Base-by-base conservation (phyloP, 2,113 vertebrate species). In the Pyxicephalus adspersus region DNA sequence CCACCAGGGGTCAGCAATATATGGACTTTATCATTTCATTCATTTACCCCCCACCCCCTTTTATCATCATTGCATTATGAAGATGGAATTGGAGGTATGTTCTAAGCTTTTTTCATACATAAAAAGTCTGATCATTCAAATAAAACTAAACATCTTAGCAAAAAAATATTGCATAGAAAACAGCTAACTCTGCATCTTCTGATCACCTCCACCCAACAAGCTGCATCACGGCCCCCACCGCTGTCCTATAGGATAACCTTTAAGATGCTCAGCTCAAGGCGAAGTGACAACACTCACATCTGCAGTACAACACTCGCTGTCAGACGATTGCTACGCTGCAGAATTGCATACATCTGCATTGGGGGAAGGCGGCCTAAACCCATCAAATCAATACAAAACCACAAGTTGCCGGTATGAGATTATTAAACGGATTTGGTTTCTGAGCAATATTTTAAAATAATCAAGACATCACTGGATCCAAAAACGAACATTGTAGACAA, bases 1-100 rank as follows among this genome's bases (percentile, higher is more conserved):
- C 66, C 63, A 50, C 16, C 20, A 55, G 34, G 31, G 75, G 25
- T 58, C 77, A 65, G 51, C 52, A 29, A 17, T 52, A 26, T 54
- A 26, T 52, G 45, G 45, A 70, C 22, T 20, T 38, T 38, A 61
- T 51, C 23, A 28, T 16, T 8, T 52, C 22, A 51, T 18, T 51
- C 3, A n/a, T 55, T n/a, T n/a, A n/a, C n/a, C n/a, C 19, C 19
- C 31, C 25, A 25, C 16, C 17, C 18, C 73, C n/a, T 17, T n/a
- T 31, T 23, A 19, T 16, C 73, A 76, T 31, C 57, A 34, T 63
- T 50, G 16, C n/a, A 15, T 25, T 52, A 22, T 22, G 29, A 22
- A 45, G 9, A 45, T 13, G 15, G 38, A 45, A 45, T 45, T 13
- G 15, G 38, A 13, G 9, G 38, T 6, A 45, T 8, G 8, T 13